These are phyloP conservation scores for Galerucella pusilla DNA, from an alignment of 2,888 invertebrate species.

Conservation along the genomic window DNA sequence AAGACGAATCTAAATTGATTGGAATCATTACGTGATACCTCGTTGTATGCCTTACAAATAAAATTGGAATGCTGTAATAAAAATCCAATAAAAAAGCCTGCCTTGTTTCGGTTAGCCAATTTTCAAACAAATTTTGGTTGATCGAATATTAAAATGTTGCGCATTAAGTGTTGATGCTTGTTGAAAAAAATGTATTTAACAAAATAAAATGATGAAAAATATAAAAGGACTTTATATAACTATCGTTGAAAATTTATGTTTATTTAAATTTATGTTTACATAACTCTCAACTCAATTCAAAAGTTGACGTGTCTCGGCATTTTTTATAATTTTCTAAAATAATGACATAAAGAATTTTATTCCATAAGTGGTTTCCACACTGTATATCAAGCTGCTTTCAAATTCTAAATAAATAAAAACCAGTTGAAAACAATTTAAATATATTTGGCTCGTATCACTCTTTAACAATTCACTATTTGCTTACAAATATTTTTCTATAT, in stretches of 20 bases:
- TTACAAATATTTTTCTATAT: constrained; percentile 62
- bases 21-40: background rate
- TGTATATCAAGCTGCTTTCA: background rate
- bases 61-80: constrained; percentile 5
- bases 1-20: too few relatives aligned
- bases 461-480: background rate
- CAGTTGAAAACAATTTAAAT: constrained; percentile 1
- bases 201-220: constrained; percentile 45
- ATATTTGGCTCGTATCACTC: background rate
- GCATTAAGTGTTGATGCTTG: constrained; percentile 58
- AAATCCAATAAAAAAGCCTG: constrained; percentile 27
- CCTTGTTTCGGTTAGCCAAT: constrained; percentile 35
- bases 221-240: background rate
- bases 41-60: background rate
- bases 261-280: too few relatives aligned
- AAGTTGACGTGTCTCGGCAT: too few relatives aligned
- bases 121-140: constrained; percentile 40
- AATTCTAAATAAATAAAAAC: background rate
- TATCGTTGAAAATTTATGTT: too few relatives aligned
- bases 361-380: too few relatives aligned
- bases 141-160: constrained; percentile 50
- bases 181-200: constrained; percentile 53
- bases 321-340: too few relatives aligned
- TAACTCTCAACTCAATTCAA: too few relatives aligned
- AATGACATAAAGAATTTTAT: too few relatives aligned